Evolutionary conservation across 1,140 invertebrate genomes (phyloP), one percentile per base, ranked within the genome.

Genomic region (Drosophila busckii): DNA sequence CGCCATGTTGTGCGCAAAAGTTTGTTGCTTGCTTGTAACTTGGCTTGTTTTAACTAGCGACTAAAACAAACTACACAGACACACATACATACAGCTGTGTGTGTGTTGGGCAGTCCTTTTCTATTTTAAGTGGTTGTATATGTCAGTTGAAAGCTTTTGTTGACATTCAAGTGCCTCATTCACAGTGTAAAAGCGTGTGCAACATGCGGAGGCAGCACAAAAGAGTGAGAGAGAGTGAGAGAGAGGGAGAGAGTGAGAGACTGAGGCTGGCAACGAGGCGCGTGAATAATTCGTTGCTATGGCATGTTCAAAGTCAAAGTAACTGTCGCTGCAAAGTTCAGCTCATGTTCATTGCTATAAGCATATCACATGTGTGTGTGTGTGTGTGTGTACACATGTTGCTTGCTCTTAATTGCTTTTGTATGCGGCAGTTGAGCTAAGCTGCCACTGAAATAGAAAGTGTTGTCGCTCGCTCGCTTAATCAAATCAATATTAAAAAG

Each of bases 111-210:
- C 73, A 68, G 37, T 65, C 58, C 58, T 68, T 64, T 68, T 61
- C 75, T 73, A 65, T 82, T 82, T 69, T 80, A 80, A 80, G 73
- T 80, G 73, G 64, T 82, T 80, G 73, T 80, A 82, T 80, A 73
- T 82, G 75, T 71, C 73, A 73, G 73, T 61, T 69, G 73, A 82
- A 82, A 73, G 75, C 73, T 69, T 80, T 69, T 82, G 73, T 65
- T 80, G 75, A 82, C 73, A 82, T 82, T 69, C 73, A 73, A 80
- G 73, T 80, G 73, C 75, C 71, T n/a, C 73, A 80, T 82, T 73
- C 75, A 80, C 53, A 73, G 75, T 80, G 73, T 82, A 78, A 73
- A 80, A 64, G 68, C 68, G 48, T n/a, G n/a, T 71, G 58, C 56
- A 58, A 48, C 45, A 35, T 35, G 42, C 52, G 63, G 40, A 3